phyloP scores from a whole-genome alignment of 2,888 invertebrate genomes.

The Melinopterus prodromus region DNA sequence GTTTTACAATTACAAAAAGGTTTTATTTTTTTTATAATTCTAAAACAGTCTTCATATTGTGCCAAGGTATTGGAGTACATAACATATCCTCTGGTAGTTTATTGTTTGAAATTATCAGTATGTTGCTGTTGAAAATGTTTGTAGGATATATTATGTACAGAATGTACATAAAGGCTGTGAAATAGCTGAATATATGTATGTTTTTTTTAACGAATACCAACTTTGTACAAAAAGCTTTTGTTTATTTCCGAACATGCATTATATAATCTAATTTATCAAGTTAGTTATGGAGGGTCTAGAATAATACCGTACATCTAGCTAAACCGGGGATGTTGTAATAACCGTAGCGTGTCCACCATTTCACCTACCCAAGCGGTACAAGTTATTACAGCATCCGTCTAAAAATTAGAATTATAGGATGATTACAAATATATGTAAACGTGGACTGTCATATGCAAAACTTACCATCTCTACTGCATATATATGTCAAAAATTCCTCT shows the following conservation, averaged over 20 bases:
- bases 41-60: conserved; percentile 32
- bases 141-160: conserved; percentile 40
- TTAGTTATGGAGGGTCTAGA: conserved; percentile 57
- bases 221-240: conserved; percentile 61
- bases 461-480: conserved; percentile 48
- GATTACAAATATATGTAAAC: conserved; percentile 55
- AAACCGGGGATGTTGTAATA: conserved; percentile 43
- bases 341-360: conserved; percentile 24
- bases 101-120: not conserved
- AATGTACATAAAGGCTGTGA: conserved; percentile 46
- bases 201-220: conserved; percentile 51
- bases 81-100: conserved; percentile 32
- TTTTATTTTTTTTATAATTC: conserved; percentile 27
- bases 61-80: conserved; percentile 33
- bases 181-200: conserved; percentile 43
- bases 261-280: conserved; percentile 57
- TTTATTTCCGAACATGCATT: conserved; percentile 59
- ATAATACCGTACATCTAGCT: conserved; percentile 61
- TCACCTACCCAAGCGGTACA: conserved; percentile 26
- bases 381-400: conserved; percentile 47
- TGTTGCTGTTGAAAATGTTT: conserved; percentile 5
- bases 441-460: conserved; percentile 61
- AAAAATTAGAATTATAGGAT: conserved; percentile 50
- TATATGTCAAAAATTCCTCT: conserved; percentile 43
- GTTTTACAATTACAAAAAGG: not conserved